Base-by-base conservation (phyloP, 2,888 invertebrate species). In the Halocaridina rubra region DNA sequence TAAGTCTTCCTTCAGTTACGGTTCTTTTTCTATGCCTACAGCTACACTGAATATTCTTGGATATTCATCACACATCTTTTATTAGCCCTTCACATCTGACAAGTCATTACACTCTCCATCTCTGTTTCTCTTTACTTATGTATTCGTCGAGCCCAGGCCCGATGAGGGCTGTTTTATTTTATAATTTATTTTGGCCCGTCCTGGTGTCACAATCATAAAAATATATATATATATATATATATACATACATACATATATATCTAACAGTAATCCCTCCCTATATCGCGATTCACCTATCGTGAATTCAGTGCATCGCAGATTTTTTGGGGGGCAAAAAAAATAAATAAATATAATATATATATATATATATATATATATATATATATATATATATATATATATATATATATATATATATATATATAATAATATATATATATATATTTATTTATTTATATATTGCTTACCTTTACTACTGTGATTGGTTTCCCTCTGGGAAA, bases 321-420 rank as follows among this genome's bases (percentile, higher is more conserved):
- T 24, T 69, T 24, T 69, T 19, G 13, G 27, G 13, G 27, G 13
- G 27, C 27, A 69, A 8, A 69, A 24, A 69, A 69, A 24, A 69
- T 69, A 69, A 24, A 69, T 69, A 69, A 29, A 69, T 69, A 69
- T 69, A 69, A 24, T 69, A 69, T 69, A 69, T 69, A 69, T 69
- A 75, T 75, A 75, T 53, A 53, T 46, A 75, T 53, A 53, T 53
- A 75, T 72, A 74, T 72, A 57, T 19, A 74, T 72, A 80, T 72
- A 80, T 80, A 72, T 72, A 80, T 80, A 72, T 72, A 80, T 72
- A 80, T 80, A 80, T 74, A 74, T 53, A 74, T 80, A 80, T 72
- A 80, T 80, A 80, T 53, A 80, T 72, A 80, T 74, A 80, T 72
- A 74, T 75, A 72, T 72, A 80, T 53, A 74, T 80, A 57, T 80